Conservation (phyloP, 2,797 vertebrate genomes). For the Rhinichthys osculus region DNA sequence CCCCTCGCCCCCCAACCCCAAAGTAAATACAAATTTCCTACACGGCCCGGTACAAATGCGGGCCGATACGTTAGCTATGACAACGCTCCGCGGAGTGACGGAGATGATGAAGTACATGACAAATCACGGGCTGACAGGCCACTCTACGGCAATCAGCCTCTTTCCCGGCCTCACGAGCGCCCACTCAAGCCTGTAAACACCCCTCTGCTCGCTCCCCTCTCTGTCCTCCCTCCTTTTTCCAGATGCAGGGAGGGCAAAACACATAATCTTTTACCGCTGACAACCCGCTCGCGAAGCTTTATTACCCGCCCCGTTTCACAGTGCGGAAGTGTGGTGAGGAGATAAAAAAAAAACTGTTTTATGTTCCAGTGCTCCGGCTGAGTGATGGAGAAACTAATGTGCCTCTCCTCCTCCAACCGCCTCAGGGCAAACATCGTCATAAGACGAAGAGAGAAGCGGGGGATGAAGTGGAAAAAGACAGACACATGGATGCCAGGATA, state of each 20-base stretch:
- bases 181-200: conserved; percentile 85
- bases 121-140: conserved; percentile 86
- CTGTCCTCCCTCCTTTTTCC: conserved; percentile 26
- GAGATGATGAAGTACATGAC: conserved; percentile 91
- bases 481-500: conserved; percentile 40
- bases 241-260: conserved; percentile 71
- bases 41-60: conserved; percentile 86
- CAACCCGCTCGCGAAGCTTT: conserved; percentile 76
- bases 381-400: conserved; percentile 75
- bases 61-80: conserved; percentile 80
- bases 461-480: conserved; percentile 69
- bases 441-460: conserved; percentile 70
- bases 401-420: conserved; percentile 75
- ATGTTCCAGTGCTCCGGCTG: conserved; percentile 64
- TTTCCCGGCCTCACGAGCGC: conserved; percentile 78
- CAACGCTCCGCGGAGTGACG: conserved; percentile 84
- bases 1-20: conserved; percentile 69
- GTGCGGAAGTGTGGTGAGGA: conserved; percentile 56
- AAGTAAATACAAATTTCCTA: conserved; percentile 99
- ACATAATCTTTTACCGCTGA: conserved; percentile 82
- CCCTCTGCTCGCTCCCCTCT: conserved; percentile 60
- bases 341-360: conserved; percentile 73
- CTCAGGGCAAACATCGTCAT: conserved; percentile 70
- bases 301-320: conserved; percentile 76
- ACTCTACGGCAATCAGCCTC: conserved; percentile 83